Evolutionary conservation across 2,113 vertebrate genomes (phyloP).

Genomic region (Mustela lutreola): DNA sequence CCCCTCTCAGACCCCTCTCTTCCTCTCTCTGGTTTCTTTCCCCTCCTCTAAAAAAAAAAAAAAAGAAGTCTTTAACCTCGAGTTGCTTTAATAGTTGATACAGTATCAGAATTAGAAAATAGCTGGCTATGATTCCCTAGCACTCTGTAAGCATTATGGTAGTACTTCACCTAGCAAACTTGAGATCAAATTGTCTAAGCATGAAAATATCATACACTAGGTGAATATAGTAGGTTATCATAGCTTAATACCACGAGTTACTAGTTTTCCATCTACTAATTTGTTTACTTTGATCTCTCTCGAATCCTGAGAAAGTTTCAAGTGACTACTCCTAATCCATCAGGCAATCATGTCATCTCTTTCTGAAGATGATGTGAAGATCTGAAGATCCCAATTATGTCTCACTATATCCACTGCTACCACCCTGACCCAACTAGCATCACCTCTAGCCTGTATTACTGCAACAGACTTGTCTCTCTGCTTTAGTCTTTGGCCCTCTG

Average conservation of each 20-base stretch:
- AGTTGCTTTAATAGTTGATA: neutral
- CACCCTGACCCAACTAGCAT: neutral
- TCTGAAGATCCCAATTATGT: neutral
- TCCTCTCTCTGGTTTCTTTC: too few relatives aligned
- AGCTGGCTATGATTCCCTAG: neutral
- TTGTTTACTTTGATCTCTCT: neutral
- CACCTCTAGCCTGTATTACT: neutral
- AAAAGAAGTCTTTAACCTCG: neutral
- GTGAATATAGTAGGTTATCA: neutral
- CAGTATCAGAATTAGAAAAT: neutral
- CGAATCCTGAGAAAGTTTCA: neutral
- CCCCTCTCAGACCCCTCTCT: too few relatives aligned
- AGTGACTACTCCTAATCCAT: neutral
- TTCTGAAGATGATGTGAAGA: neutral
- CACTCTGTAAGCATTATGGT: neutral
- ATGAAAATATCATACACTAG: neutral
- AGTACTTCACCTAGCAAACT: neutral
- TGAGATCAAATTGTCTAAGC: neutral
- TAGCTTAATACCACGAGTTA: neutral
- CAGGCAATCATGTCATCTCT: neutral
- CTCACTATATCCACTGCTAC: neutral
- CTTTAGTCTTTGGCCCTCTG: neutral
- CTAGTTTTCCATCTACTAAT: neutral
- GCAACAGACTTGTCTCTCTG: neutral
- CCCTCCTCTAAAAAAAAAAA: too few relatives aligned